Evolutionary conservation across 2,888 invertebrate species (phyloP).

Genomic region (Andrena chrysosceles): DNA sequence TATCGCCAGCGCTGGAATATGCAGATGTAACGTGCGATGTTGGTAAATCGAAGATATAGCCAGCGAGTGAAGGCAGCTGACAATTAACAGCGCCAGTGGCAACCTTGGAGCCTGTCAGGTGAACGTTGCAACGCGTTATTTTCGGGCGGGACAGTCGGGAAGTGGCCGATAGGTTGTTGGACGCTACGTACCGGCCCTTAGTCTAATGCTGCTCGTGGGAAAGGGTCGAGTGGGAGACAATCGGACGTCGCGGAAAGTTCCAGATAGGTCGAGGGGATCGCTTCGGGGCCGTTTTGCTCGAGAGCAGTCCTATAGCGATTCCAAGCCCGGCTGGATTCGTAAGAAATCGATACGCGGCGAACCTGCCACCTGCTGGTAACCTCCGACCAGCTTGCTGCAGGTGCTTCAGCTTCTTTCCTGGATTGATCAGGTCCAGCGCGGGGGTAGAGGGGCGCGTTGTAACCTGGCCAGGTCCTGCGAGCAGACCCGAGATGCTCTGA

Average conservation of each 20-base stretch:
- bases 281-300: constrained; percentile 61
- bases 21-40: too few species aligned
- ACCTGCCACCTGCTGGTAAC: constrained; percentile 83
- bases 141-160: neutral
- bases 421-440: constrained; percentile 27
- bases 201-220: constrained; percentile 39
- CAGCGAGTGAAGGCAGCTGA: too few species aligned
- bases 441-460: too few species aligned
- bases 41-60: too few species aligned
- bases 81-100: too few species aligned
- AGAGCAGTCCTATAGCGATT: constrained; percentile 72
- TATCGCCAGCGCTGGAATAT: too few species aligned
- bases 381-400: constrained; percentile 72
- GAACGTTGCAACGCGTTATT: too few species aligned
- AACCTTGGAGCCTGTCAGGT: neutral
- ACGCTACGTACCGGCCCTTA: constrained; percentile 12
- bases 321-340: constrained; percentile 82
- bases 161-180: constrained; percentile 10
- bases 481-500: too few species aligned
- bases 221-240: constrained; percentile 16
- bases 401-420: constrained; percentile 63
- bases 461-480: too few species aligned
- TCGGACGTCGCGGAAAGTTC: constrained; percentile 42
- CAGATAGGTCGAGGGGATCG: constrained; percentile 52
- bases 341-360: constrained; percentile 82